Evolutionary conservation across 2,113 vertebrate species (phyloP), one percentile per base, ranked within the genome.

Genomic region (Ctenodactylus gundi): DNA sequence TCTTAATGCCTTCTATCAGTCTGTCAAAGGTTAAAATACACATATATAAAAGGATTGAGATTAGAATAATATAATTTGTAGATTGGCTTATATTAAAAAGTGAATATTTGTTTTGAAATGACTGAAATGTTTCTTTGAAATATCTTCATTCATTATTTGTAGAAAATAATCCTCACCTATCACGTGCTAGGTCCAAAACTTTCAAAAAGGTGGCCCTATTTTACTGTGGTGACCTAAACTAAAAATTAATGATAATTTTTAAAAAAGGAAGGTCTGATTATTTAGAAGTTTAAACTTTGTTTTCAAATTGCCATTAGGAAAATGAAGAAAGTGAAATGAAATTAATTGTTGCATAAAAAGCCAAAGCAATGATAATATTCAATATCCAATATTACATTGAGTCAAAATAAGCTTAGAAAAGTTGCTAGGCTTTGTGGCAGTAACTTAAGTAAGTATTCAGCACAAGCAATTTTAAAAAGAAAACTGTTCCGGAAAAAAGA

Each of bases 321-420:
- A 67, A 44, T 90, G 34, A 14, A 70, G 65, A 86, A 82, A 77
- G 78, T 14, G 78, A 93, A 80, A 34, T 34, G 57, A 88, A 89
- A 84, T 87, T 65, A 77, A 4, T 4, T 21, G 49, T 9, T 73
- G 55, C 51, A 90, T 81, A 29, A 36, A 70, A 62, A 88, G 64
- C 18, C 78, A 91, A 95, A 39, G 4, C 20, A 36, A 6, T 44
- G 10, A 46, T 60, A 44, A 29, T 77, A 39, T 13, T 55, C 62
- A 95, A 81, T 85, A 77, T n/a, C 34, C 29, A 51, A 87, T 80
- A 11, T 80, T 77, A 62, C 82, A n/a, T 17, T 13, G 15, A 82
- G 7, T 84, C 55, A 80, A 85, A 81, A n/a, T 73, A 87, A 92
- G 84, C 49, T 65, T 82, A 51, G 60, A 58, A 86, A 96, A 93